These are phyloP conservation scores for Dasyornis broadbenti DNA, from an alignment of 2,113 vertebrate genomes.

Conservation along the genomic window DNA sequence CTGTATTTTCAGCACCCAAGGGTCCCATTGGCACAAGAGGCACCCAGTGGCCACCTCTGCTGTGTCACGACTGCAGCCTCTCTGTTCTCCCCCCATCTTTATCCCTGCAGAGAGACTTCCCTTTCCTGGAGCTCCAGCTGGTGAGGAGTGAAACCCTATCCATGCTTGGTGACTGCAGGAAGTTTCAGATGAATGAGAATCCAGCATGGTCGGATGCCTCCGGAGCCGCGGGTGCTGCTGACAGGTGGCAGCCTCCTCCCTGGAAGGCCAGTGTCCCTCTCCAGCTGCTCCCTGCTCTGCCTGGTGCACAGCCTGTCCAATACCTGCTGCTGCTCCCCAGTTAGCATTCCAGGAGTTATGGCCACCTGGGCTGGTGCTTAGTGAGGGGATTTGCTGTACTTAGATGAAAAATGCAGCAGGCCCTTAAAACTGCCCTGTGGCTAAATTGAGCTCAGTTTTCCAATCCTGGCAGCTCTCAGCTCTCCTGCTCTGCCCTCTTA, in stretches of 20 bases:
- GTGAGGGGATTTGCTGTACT: conserved; percentile 4
- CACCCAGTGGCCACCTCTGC: fast-evolving
- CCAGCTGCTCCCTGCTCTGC: background rate
- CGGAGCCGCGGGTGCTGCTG: fast-evolving
- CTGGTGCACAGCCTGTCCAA: background rate
- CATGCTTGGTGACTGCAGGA: background rate
- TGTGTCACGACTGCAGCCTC: background rate
- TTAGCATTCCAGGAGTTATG: background rate
- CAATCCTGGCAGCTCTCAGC: background rate
- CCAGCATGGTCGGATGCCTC: background rate
- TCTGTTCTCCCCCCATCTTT: background rate
- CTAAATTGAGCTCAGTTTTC: background rate
- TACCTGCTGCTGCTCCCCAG: background rate
- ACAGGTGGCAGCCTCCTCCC: background rate
- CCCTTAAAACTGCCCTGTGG: background rate
- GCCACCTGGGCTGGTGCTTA: conserved; percentile 20
- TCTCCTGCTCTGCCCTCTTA: background rate
- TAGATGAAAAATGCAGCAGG: conserved; percentile 9
- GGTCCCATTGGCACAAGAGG: background rate
- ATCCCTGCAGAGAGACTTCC: background rate
- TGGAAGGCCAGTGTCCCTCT: background rate
- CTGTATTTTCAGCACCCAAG: background rate
- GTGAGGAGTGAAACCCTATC: background rate
- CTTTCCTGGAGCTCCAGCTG: background rate
- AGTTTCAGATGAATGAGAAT: background rate